These are phyloP conservation scores for Hipparchia semele DNA, from an alignment of 2,888 invertebrate species.

Conservation along the genomic window DNA sequence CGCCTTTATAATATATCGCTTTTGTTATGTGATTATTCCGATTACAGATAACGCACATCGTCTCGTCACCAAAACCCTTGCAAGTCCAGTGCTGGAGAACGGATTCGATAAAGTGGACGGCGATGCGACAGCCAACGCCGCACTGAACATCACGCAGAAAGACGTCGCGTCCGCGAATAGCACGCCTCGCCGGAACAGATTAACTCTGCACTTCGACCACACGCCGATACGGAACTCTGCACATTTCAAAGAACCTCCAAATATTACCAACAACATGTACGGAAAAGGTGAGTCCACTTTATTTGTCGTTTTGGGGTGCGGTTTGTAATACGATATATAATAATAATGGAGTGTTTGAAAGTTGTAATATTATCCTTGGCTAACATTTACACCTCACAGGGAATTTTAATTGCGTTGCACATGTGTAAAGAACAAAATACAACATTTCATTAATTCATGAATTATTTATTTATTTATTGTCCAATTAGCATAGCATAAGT, in stretches of 20 bases:
- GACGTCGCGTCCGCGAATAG: conserved; percentile 66
- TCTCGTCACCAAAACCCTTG: conserved; percentile 66
- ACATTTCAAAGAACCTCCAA: conserved; percentile 88
- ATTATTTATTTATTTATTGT: too few species aligned
- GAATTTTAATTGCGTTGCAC: too few species aligned
- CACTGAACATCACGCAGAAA: conserved; percentile 50
- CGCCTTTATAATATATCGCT: too few species aligned
- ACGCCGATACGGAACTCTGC: conserved; percentile 87
- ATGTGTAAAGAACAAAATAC: too few species aligned
- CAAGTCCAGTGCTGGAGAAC: conserved; percentile 66
- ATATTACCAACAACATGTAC: conserved; percentile 58
- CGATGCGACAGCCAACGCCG: conserved; percentile 51
- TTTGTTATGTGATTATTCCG: not conserved
- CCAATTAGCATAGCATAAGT: too few species aligned
- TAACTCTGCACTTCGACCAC: conserved; percentile 89
- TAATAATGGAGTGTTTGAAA: not conserved
- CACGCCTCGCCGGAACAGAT: conserved; percentile 85
- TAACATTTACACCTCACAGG: too few species aligned
- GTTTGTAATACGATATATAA: not conserved
- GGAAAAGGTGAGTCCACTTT: conserved; percentile 64
- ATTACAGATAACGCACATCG: conserved; percentile 90
- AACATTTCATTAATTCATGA: too few species aligned
- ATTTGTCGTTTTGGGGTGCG: not conserved
- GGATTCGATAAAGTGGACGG: conserved; percentile 68
- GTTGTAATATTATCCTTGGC: not conserved